A percentile compares a stretch with the other conserved stretches of the same genome.
Evolutionary conservation across 2,113 vertebrate species (phyloP).

Genomic region (Mellivora capensis): DNA sequence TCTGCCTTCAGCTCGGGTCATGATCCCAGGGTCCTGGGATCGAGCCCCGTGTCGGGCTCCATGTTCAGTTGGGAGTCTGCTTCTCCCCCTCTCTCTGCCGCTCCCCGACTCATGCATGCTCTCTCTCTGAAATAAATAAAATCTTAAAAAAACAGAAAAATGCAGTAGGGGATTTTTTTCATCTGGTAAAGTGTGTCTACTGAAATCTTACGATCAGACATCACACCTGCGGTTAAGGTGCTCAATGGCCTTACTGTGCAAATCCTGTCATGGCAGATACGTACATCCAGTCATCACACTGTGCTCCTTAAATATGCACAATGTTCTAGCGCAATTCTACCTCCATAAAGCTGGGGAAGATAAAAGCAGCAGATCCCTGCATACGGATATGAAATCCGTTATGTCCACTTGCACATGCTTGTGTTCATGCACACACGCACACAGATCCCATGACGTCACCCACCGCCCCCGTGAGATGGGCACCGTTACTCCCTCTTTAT

Average conservation of each 20-base stretch:
- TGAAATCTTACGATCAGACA: neutral
- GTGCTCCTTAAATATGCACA: neutral
- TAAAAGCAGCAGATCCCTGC: neutral
- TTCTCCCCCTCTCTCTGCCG: neutral
- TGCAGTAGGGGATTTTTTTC: neutral
- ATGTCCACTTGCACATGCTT: neutral
- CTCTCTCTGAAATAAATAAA: neutral
- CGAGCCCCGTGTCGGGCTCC: neutral
- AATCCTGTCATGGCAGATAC: rapidly evolving
- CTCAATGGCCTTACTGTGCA: neutral
- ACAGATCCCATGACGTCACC: neutral
- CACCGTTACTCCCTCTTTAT: neutral
- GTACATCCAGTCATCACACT: neutral
- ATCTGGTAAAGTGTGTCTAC: neutral
- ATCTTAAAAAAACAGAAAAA: neutral
- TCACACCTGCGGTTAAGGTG: neutral
- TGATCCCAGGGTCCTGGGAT: neutral
- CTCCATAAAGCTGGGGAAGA: neutral
- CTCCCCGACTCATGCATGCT: neutral
- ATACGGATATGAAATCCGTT: neutral
- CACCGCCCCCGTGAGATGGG: neutral
- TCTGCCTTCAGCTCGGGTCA: neutral
- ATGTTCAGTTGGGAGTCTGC: neutral
- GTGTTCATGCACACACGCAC: neutral
- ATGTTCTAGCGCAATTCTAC: neutral